A percentile compares a stretch with the other conserved stretches of the same genome.
Evolutionary conservation across 2,113 vertebrate genomes (phyloP).

Genomic region (Loxodonta africana): DNA sequence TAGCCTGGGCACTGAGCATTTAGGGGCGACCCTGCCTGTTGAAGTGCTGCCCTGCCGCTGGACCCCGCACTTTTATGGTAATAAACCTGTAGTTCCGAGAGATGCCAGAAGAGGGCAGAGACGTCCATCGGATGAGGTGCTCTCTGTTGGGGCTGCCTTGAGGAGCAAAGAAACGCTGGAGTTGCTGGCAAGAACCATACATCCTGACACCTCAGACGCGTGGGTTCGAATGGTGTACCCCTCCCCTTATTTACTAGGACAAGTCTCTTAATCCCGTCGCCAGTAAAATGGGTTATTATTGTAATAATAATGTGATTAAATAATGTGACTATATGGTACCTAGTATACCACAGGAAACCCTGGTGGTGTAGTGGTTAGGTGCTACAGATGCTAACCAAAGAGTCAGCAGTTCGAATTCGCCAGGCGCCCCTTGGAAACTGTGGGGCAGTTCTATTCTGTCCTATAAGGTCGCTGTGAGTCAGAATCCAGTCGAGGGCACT

Average conservation of each 20-base stretch:
- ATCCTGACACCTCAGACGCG: fast-evolving
- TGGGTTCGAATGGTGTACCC: fast-evolving
- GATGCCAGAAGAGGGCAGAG: conserved; percentile 45
- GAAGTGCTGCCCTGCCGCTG: too few species aligned
- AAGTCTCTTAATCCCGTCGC: too few species aligned
- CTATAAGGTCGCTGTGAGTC: too few species aligned
- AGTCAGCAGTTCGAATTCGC: too few species aligned
- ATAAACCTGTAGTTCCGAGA: not conserved
- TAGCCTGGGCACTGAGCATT: not conserved
- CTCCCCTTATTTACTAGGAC: too few species aligned
- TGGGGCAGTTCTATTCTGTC: too few species aligned
- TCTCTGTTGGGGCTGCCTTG: fast-evolving
- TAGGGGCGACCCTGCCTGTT: not conserved
- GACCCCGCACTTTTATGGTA: not conserved
- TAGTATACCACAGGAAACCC: not conserved
- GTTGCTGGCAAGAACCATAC: not conserved
- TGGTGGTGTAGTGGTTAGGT: too few species aligned
- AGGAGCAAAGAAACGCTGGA: fast-evolving
- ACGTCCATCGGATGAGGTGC: not conserved
- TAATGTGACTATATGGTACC: not conserved
- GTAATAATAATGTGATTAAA: not conserved
- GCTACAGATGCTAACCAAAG: too few species aligned
- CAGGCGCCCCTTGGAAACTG: too few species aligned
- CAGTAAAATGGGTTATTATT: not conserved
- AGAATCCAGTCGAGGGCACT: too few species aligned